Conservation (phyloP, 2,797 vertebrate species). For the Xerus rutilus region DNA sequence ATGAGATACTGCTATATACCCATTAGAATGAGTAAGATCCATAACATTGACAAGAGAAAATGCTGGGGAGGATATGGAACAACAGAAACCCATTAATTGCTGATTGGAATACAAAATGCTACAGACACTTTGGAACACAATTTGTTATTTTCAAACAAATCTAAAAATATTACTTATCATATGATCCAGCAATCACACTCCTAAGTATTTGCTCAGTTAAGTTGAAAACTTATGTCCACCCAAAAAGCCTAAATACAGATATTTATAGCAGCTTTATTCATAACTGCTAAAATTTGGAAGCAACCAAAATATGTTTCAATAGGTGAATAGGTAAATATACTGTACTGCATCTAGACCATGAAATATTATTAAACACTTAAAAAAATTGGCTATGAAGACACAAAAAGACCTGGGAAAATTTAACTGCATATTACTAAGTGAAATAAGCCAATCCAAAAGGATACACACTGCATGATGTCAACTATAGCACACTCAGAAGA, state of each 20-base stretch:
- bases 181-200: not conserved
- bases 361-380: not conserved
- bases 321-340: not conserved
- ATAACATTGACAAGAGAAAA: not conserved
- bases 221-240: not conserved
- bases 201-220: not conserved
- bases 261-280: constrained; percentile 9
- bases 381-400: not conserved
- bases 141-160: not conserved
- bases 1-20: not conserved
- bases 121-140: not conserved
- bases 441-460: not conserved
- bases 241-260: not conserved
- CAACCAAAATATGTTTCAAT: not conserved
- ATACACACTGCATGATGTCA: not conserved
- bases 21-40: not conserved
- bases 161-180: not conserved
- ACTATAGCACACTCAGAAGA: not conserved
- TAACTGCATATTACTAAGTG: not conserved
- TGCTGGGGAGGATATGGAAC: not conserved
- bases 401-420: not conserved
- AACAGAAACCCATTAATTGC: not conserved
- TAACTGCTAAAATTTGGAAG: not conserved
- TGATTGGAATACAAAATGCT: not conserved
- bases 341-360: not conserved